phyloP scores from a whole-genome alignment of 2,113 vertebrate species.

The Condylura cristata region DNA sequence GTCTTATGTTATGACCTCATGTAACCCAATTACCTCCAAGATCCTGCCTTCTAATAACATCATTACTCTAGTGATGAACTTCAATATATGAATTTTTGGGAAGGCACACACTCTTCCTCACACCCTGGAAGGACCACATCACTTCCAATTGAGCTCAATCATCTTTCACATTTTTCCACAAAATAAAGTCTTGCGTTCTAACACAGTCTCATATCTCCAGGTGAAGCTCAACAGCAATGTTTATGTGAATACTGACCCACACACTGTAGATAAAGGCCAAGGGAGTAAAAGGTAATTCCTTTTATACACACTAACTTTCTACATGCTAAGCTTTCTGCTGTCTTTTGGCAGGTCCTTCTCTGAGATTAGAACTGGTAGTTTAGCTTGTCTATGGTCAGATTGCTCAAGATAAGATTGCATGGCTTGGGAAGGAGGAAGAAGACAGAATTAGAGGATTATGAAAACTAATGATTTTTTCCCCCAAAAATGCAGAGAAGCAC shows the following conservation, averaged over 20 bases:
- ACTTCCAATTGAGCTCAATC: neutral
- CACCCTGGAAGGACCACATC: neutral
- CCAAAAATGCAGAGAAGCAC: neutral
- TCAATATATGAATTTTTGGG: neutral
- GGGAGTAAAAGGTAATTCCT: neutral
- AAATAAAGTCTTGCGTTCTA: neutral
- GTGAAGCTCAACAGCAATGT: neutral
- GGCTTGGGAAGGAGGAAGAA: neutral
- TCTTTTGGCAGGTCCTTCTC: too few relatives aligned
- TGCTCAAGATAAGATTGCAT: neutral
- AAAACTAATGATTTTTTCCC: neutral
- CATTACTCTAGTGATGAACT: neutral
- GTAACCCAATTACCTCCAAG: neutral
- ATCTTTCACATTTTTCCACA: neutral
- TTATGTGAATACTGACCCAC: fast-evolving
- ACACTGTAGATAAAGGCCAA: neutral
- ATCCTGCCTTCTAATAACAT: neutral
- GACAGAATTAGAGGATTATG: neutral
- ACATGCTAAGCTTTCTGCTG: too few relatives aligned
- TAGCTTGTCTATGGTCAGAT: neutral
- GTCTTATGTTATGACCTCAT: neutral
- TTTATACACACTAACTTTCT: neutral
- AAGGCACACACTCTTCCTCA: neutral
- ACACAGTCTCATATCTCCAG: neutral
- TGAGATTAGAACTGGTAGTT: too few relatives aligned